Evolutionary conservation across 2,888 invertebrate species (phyloP), one percentile per base, ranked within the genome.

Genomic region (Anthophora plumipes): DNA sequence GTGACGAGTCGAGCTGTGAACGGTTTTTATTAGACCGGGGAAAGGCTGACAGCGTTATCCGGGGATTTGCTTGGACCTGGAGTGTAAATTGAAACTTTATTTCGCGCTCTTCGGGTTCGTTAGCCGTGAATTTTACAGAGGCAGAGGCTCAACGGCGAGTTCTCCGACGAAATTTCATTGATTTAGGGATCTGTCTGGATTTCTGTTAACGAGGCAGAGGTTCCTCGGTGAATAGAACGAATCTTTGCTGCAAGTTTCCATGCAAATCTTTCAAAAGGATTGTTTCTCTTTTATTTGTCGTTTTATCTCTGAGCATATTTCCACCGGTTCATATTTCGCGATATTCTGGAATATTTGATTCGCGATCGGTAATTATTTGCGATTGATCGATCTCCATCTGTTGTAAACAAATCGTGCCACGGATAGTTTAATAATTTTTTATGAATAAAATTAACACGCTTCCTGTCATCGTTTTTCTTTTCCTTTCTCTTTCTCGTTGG

Each of bases 71-170:
- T 20, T 11, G 25, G 37, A 39, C 39, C 52, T 31, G 52, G 48
- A 50, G 14, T 25, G 63, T 69, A 77, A 79, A 77, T 77, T 64
- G 64, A 64, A 70, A 63, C 50, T 50, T 55, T 67, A 50, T 77
- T 61, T 54, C 70, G 31, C 22, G 46, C 22, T 60, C 48, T 46
- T 46, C 48, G 25, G 39, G 41, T 43, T 60, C 70, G 70, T 66
- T 60, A 46, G 43, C 60, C n/a, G 48, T 6, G 52, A 55, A 70
- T 70, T 61, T 66, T 54, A 54, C 61, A 50, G 43, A 4, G 12
- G n/a, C n/a, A n/a, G 7, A 9, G 17, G 11, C 17, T 57, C 12
- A n/a, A n/a, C 25, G n/a, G 20, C 25, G 25, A 70, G 17, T 54
- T 20, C 25, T 14, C 22, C 20, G 0, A 11, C 12, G 22, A 31